A percentile compares a stretch with the other conserved stretches of the same genome.
phyloP scores from a whole-genome alignment of 2,797 vertebrate species.

The Poeciliopsis gracilis region DNA sequence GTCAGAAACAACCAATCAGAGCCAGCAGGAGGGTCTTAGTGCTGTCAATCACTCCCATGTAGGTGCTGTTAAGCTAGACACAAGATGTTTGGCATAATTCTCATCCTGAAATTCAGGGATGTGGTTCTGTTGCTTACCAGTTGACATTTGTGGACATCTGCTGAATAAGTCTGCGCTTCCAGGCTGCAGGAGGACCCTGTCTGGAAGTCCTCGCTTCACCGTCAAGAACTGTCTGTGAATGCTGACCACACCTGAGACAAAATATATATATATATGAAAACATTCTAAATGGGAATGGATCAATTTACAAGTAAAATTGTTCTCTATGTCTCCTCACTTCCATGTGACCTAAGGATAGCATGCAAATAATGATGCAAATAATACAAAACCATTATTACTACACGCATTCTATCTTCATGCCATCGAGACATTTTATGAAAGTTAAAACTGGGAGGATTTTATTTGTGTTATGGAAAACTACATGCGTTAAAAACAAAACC shows the following conservation, averaged over 20 bases:
- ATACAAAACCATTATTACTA: neutral
- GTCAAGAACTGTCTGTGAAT: neutral
- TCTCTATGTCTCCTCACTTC: neutral
- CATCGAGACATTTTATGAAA: neutral
- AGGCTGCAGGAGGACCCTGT: neutral
- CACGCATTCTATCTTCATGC: neutral
- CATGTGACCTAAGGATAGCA: neutral
- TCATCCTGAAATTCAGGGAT: neutral
- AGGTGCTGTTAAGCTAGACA: too few relatives aligned
- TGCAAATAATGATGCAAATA: constrained; percentile 10
- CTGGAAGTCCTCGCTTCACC: constrained; percentile 11
- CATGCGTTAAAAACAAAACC: neutral
- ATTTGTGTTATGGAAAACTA: neutral
- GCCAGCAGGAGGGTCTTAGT: too few relatives aligned
- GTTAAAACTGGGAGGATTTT: neutral
- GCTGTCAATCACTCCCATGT: neutral
- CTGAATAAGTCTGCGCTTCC: constrained; percentile 19
- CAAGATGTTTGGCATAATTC: neutral
- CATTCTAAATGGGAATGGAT: neutral
- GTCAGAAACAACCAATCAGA: too few relatives aligned
- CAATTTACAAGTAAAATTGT: neutral
- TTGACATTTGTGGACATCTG: constrained; percentile 19
- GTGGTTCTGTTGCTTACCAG: constrained; percentile 48
- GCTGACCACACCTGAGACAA: neutral
- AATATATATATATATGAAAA: neutral